Base-by-base conservation (phyloP, 2,797 vertebrate species). In the Xenentodon cancila region DNA sequence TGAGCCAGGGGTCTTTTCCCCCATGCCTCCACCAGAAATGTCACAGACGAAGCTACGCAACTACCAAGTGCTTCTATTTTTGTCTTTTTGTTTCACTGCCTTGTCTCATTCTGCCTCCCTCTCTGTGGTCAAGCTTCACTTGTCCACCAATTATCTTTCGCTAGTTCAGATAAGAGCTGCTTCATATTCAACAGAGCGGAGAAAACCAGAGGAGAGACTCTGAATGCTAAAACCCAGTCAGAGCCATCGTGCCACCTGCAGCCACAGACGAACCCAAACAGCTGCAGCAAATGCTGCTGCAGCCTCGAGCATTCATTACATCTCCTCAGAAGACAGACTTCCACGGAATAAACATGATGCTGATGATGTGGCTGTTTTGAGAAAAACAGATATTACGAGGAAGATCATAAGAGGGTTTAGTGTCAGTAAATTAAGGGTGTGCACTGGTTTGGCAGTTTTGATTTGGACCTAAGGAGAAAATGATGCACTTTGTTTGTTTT, bases 141-240 rank as follows among this genome's bases (percentile, higher is more conserved):
- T 82, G 80, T 89, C 80, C 75, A 77, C 71, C 82, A 82, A 87
- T 86, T 87, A 87, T 86, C 79, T 76, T 63, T 22, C 58, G 69
- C 80, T 73, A 51, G 59, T 85, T 77, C 64, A 74, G 82, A 87
- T 81, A 81, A 86, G 82, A 84, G 84, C 80, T 79, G 82, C 79
- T 84, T 64, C 80, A 79, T 81, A 81, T 89, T 83, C 80, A 87
- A 46, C 75, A 59, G 79, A 52, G 62, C 37, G 4, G 71, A 59
- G 67, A 51, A 57, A 46, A 61, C 51, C 59, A 21, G 73, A 78
- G 71, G 60, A 59, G 71, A 53, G 32, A n/a, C 18, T 49, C 1
- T 81, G 82, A 85, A 88, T 84, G 67, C 69, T 84, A 84, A 85
- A 84, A 62, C 19, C 16, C 30, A 44, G 64, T 52, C 72, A 20